A percentile compares a stretch with the other conserved stretches of the same genome.
Evolutionary conservation across 2,888 invertebrate species (phyloP).

Genomic region (Stramonita haemastoma): DNA sequence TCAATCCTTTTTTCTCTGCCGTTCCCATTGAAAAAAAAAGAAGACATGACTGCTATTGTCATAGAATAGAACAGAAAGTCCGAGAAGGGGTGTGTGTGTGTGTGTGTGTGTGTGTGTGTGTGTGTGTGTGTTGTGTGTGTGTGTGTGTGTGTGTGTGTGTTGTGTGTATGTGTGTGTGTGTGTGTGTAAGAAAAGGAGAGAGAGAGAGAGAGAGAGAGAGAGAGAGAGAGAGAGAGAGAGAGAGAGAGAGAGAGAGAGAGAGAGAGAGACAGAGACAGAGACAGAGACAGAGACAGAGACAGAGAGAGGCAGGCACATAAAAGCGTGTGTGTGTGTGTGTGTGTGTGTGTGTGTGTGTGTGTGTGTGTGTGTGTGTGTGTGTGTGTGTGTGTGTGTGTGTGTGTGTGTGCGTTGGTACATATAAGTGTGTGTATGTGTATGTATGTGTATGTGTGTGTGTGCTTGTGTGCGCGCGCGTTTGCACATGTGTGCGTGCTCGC

Average conservation of each 20-base stretch:
- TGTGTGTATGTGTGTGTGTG: not conserved
- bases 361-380: not conserved
- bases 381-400: constrained; percentile 6
- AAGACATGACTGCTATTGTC: too few relatives aligned
- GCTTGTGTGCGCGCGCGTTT: too few relatives aligned
- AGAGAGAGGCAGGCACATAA: too few relatives aligned
- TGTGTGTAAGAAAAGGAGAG: not conserved
- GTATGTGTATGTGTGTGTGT: too few relatives aligned
- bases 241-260: too few relatives aligned
- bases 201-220: constrained; percentile 14
- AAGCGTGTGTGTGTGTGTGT: not conserved
- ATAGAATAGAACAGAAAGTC: too few relatives aligned
- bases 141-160: not conserved
- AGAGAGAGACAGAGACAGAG: too few relatives aligned
- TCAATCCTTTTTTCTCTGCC: too few relatives aligned
- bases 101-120: not conserved
- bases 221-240: not conserved
- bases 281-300: too few relatives aligned
- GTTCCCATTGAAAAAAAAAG: too few relatives aligned
- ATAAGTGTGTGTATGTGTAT: not conserved
- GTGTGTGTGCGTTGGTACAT: not conserved
- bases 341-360: not conserved
- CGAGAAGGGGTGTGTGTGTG: not conserved
- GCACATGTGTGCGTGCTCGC: not conserved
- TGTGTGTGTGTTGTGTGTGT: not conserved